Evolutionary conservation across 2,888 invertebrate species (phyloP), one percentile per base, ranked within the genome.

Genomic region (Pomacea canaliculata): DNA sequence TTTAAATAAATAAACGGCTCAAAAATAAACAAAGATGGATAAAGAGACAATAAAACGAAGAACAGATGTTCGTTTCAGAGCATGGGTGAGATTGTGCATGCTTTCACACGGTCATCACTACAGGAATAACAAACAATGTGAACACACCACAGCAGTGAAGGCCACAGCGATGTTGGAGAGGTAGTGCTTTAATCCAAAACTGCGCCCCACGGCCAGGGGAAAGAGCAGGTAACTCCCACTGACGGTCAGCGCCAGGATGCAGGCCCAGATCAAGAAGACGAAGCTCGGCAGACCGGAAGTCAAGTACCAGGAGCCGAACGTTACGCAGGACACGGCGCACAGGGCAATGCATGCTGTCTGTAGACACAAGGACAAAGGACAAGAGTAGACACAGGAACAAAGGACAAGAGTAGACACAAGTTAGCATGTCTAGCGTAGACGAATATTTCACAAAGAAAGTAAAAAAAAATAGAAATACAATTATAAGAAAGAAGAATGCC

Each of bases 281-380:
- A 27, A 68, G 27, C 27, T 19, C 10, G 68, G 68, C n/a, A 68
- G 68, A 37, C 48, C 68, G 37, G 68, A 68, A 37, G 68, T 68
- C 68, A 68, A 12, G 68, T 46, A 68, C 68, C 68, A 68, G 13
- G 68, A 68, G 12, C 68, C 68, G 37, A 68, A 68, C 23, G 68
- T 7, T 37, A 68, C 18, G 12, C 37, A 68, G 48, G 68, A 46
- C 19, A 19, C 48, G 13, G 68, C n/a, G 37, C 68, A 68, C 48
- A 68, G 68, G 3, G 68, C 68, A 19, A 68, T 68, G 37, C 68
- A 68, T 5, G 68, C 68, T 8, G 48, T 68, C 68, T 68, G 68
- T 19, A 46, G 5, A 46, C 23, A 63, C 10, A 19, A 37, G 5
- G 60, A 1, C 4, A 27, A 63, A 63, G 63, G 23, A 63, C 23